Percentiles rank a stretch among this genome's conserved stretches.
Conservation (phyloP, 2,888 invertebrate genomes). For the Deilephila elpenor region DNA sequence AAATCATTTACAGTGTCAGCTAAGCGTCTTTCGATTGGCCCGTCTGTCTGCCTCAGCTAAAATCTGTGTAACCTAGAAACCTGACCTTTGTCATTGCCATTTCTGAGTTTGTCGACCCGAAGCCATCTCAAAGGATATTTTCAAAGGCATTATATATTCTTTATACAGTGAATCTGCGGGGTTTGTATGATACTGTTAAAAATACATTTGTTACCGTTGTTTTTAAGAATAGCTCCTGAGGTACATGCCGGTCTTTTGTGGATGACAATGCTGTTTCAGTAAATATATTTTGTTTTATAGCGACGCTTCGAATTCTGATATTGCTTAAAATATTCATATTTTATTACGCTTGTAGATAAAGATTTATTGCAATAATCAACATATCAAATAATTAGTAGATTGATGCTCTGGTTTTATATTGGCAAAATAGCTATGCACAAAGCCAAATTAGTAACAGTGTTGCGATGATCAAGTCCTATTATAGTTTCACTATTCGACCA, state of each 20-base stretch:
- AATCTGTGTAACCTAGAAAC: slow-evolving; percentile 18
- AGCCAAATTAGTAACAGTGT: too few relatives aligned
- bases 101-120: slow-evolving; percentile 19
- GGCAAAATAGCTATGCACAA: too few relatives aligned
- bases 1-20: slow-evolving; percentile 13
- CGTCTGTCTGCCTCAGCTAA: slow-evolving; percentile 8
- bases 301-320: too few relatives aligned
- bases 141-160: background rate
- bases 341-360: too few relatives aligned
- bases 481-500: too few relatives aligned
- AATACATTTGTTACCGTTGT: background rate
- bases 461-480: too few relatives aligned
- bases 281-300: too few relatives aligned
- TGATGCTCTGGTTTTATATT: background rate
- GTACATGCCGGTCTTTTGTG: too few relatives aligned
- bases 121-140: slow-evolving; percentile 2
- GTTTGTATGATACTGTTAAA: background rate
- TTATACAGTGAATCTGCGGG: background rate
- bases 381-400: too few relatives aligned
- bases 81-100: slow-evolving; percentile 25
- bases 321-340: too few relatives aligned
- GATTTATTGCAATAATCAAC: too few relatives aligned
- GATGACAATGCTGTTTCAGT: too few relatives aligned
- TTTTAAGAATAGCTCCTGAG: background rate
- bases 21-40: slow-evolving; percentile 13